Evolutionary conservation across 2,113 vertebrate species (phyloP), one percentile per base, ranked within the genome.

Genomic region (Herpailurus yagouaroundi): DNA sequence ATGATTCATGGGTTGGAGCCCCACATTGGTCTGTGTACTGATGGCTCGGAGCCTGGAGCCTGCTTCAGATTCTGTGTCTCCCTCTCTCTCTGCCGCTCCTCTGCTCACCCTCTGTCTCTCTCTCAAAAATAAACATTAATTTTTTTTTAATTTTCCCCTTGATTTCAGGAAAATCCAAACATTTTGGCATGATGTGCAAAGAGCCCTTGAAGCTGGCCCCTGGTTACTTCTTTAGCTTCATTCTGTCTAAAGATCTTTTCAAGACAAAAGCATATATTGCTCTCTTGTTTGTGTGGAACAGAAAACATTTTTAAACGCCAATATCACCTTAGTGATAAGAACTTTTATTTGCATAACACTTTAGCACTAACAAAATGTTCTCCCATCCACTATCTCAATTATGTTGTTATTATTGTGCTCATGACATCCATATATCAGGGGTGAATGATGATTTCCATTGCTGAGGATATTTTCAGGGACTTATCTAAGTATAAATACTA

Each of bases 281-380:
- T 96, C 27, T 29, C 57, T 41, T 73, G 29, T 36, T 69, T 89
- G 3, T 85, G 38, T 80, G 60, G 50, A 69, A 90, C 25, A 92
- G 36, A 93, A 84, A 29, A 76, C 16, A 31, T 79, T 68, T 96
- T 71, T 18, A 91, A 63, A 52, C 10, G 36, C 38, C 18, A 94
- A 45, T 41, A 60, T 89, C 19, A 81, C 77, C 36, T 31, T 23
- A 80, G 31, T 9, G 19, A 91, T 79, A 52, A 84, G 57, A 85
- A 83, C 41, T 82, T 96, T 68, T 89, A 85, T 89, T 94, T 95
- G 33, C 50, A 63, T 16, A 45, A 69, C 55, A 55, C 33, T 97
- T 96, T 76, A 90, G 41, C 50, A 77, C 91, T 93, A 89, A 82
- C 33, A 95, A 91, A 97, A 84, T 88, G 12, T 64, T 93, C 88